Evolutionary conservation across 2,113 vertebrate genomes (phyloP), one percentile per base, ranked within the genome.

Genomic region (Rhabdomys dilectus): DNA sequence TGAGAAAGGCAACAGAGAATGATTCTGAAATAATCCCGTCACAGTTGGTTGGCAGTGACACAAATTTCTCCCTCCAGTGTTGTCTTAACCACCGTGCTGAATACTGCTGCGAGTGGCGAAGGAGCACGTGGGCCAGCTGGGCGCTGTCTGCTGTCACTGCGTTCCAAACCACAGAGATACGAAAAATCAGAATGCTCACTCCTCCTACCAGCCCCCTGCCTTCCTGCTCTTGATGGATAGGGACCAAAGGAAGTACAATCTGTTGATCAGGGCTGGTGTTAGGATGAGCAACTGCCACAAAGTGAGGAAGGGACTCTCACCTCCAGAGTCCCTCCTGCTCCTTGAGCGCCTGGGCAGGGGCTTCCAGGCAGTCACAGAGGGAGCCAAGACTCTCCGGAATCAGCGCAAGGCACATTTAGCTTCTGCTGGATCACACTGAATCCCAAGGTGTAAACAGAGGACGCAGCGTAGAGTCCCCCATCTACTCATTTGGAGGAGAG

Each of bases 21-120:
- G 64, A 93, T 91, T 96, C 85, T 95, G 93, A 97, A 97, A 92
- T 91, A 91, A 94, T 77, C 22, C 72, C 64, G 93, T 96, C 97
- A 89, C 92, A 70, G 91, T 87, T 84, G 78, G 91, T 95, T 93
- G 91, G 95, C 82, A 87, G 29, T 24, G 64, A 89, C 45, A 42
- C 1, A 48, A 51, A n/a, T 51, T 94, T 88, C 86, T 68, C 64
- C 86, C 81, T 34, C 31, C 51, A 48, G 56, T 34, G 60, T 94
- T 91, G 91, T 95, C 96, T 76, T 84, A 91, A 91, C 96, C 75
- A 31, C 62, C 9, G 82, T 34, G 82, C 87, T 86, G 73, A 94
- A 87, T 90, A 53, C 26, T 9, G 53, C 7, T 5, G 34, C 51
- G 68, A n/a, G 51, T 22, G n/a, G 29, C 53, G 66, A 76, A 68